Base-by-base conservation (phyloP, 2,888 invertebrate genomes). In the Schrankia costaestrigalis region DNA sequence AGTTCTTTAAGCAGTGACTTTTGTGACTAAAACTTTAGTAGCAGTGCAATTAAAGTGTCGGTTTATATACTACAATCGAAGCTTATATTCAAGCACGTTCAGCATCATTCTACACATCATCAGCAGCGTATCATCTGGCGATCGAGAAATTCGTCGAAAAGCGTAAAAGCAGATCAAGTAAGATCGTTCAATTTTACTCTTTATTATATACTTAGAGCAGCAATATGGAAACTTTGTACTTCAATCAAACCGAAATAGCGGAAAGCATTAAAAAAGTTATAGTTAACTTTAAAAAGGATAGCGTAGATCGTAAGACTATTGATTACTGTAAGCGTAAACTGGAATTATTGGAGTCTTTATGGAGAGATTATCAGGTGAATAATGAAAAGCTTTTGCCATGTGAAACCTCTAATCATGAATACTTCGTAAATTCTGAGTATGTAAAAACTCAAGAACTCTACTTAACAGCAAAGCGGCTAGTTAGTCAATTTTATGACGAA, bases 301-400 rank as follows among this genome's bases (percentile, higher is more conserved):
- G 27, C 27, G 21, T 23, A 14, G 27, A 23, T 27, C n/a, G 8
- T n/a, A 24, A 26, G 12, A 31, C 26, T 26, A 14, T 26, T 15
- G 11, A 34, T 26, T 32, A 33, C 15, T 33, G 32, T 33, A 33
- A 19, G 22, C 26, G 22, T 7, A 33, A 13, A 19, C 8, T 32
- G 0, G 32, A 32, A 4, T 14, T 32, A 26, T 9, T 21, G 5
- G 19, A 21, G 13, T 19, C 14, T 2, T 33, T 21, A n/a, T 33
- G 33, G 33, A 17, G n/a, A 11, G 33, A 33, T 23, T 17, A 17
- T 17, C 4, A 31, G 8, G 8, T 9, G 2, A 29, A 29, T 9
- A 8, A 29, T 6, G 28, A 28, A n/a, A 29, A 29, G 7, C 1
- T 29, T 13, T 3, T 11, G 1, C 18, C 29, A 3, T 29, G 12